Base-by-base conservation (phyloP, 2,113 vertebrate genomes). In the Peromyscus maniculatus region DNA sequence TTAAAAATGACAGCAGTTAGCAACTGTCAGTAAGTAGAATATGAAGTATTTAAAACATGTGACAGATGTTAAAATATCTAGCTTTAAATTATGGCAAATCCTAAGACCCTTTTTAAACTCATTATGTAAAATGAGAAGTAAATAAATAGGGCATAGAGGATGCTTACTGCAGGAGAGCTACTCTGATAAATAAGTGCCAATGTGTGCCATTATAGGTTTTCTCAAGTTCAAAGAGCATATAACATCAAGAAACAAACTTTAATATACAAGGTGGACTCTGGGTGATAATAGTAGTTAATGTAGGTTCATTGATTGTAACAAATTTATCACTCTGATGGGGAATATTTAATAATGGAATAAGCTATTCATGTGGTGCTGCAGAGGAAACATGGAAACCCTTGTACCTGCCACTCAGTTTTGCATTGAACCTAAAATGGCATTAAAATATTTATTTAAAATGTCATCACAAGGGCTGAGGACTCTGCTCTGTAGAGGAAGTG, bases 1-100 rank as follows among this genome's bases (percentile, higher is more conserved):
- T 96, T 98, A 66, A 46, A n/a, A 95, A 52, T 93, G 86, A 91
- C 5, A 1, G 0, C 75, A 96, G 36, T 43, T 88, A 87, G 57
- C 55, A 0, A 0, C 57, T 93, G 49, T 82, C 49, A 43, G 22
- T 43, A 83, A 79, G 67, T 80, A 11, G 67, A 96, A 97, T 83
- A 95, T 72, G 52, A 95, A 91, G 36, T 0, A 4, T n/a, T 84
- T 75, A 95, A 95, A 69, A 75, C 96, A 10, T 95, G 72, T 92
- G 93, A 97, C 4, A 80, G 0, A 92, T 94, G 96, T 95, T 96
- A 95, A 97, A 97, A 91, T 84, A 83, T 59, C 55, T 97, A 88
- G n/a, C 74, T 91, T 87, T 89, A 94, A 97, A 93, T 71, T 92
- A 83, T 83, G n/a, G 26, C 77, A 88, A 89, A 69, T 95, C 26